A percentile compares a stretch with the other conserved stretches of the same genome.
Evolutionary conservation across 2,797 vertebrate genomes (phyloP).

Genomic region (Halcyon badia): DNA sequence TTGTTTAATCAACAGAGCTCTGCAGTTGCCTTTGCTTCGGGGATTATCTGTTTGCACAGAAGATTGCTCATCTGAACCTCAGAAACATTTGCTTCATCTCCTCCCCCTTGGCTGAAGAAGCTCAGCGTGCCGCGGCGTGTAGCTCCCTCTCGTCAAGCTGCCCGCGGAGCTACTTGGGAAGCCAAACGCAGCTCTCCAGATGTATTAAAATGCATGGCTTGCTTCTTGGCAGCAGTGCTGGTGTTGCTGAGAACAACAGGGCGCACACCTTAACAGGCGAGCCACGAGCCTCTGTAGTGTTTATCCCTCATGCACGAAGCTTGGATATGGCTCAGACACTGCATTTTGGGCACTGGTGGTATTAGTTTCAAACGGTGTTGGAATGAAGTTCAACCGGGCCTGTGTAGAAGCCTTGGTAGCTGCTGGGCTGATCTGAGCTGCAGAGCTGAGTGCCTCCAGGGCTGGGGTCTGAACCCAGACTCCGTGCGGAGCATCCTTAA

Average conservation of each 20-base stretch:
- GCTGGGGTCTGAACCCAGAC: background rate
- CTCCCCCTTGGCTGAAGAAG: background rate
- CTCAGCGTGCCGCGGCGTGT: rapidly evolving
- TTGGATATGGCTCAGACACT: background rate
- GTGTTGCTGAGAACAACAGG: background rate
- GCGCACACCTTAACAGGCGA: background rate
- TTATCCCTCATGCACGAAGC: background rate
- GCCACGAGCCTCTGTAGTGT: background rate
- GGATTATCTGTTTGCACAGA: background rate
- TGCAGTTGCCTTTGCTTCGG: background rate
- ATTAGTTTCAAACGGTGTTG: background rate
- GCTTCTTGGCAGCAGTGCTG: background rate
- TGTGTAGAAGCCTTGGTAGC: background rate
- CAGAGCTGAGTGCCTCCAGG: background rate
- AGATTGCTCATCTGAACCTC: background rate
- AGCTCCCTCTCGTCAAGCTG: background rate
- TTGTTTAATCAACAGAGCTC: background rate
- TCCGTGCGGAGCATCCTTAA: rapidly evolving
- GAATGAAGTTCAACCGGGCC: background rate
- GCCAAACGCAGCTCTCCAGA: background rate
- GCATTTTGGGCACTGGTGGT: background rate
- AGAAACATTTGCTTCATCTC: background rate
- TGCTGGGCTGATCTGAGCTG: background rate
- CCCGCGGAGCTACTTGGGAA: background rate
- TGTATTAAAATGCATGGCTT: constrained; percentile 6